Base-by-base conservation (phyloP, 2,113 vertebrate species). In the Sula dactylatra region DNA sequence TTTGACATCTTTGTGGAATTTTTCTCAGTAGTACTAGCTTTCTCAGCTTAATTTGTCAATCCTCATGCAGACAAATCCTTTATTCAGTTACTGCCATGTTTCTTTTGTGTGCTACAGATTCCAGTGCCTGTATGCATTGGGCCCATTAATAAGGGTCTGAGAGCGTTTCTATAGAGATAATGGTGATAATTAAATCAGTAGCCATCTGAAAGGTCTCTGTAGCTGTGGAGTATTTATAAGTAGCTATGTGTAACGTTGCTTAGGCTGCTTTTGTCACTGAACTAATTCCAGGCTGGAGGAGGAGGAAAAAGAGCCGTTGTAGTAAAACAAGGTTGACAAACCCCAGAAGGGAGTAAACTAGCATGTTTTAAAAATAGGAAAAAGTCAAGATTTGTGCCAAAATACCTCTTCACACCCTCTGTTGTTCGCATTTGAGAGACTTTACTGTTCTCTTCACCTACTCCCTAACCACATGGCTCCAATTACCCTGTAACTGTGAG, bases 381-480 rank as follows among this genome's bases (percentile, higher is more conserved):
- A 62, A 92, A 88, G 54, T 40, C 42, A 67, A 91, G 47, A 36
- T 65, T 82, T 79, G 32, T 93, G 91, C 87, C 74, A 93, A 40
- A 96, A 96, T 94, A 96, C 70, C 54, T 52, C 45, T 88, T 91
- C 85, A 85, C 91, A 69, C 84, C 71, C 89, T 91, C 90, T 93
- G 87, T 88, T 95, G 34, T 85, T 81, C 44, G 59, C 70, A 59
- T 71, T 92, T 97, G 93, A 97, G 94, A 95, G 89, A 36, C 95
- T 90, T 84, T 1, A 91, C 95, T 97, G 90, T 97, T 95, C 83
- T 88, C 84, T 45, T 97, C 93, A 96, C 94, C 93, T 94, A 96
- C 93, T 95, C 88, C 12, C 42, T 31, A 25, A 93, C 95, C 96
- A 97, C 95, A 84, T 96, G 94, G 91, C 76, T 97, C 69, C 82